Conservation (phyloP, 2,888 invertebrate species). For the Cephus nigrinus region DNA sequence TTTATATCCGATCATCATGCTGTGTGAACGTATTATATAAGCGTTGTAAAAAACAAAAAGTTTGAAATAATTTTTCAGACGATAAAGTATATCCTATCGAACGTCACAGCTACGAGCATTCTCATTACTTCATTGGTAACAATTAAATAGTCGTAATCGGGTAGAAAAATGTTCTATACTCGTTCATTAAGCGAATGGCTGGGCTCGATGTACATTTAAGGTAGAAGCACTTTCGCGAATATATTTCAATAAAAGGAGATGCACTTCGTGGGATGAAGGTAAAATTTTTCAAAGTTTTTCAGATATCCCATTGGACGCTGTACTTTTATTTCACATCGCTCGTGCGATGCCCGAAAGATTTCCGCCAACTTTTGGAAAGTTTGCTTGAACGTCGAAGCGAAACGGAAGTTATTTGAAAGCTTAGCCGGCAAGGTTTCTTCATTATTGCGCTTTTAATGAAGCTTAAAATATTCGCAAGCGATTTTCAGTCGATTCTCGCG, state of each 20-base stretch:
- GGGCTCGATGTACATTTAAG: background rate
- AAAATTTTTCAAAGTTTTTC: slow-evolving; percentile 24
- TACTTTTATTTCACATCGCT: background rate
- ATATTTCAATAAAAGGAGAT: background rate
- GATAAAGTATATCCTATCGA: background rate
- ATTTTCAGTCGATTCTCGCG: slow-evolving; percentile 14
- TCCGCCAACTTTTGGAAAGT: slow-evolving; percentile 31
- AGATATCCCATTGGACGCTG: background rate
- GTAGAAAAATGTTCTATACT: background rate
- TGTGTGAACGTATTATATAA: background rate
- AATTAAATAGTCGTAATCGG: background rate
- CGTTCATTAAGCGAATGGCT: background rate
- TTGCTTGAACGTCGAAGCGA: slow-evolving; percentile 24
- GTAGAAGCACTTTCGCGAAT: background rate
- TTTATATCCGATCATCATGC: background rate
- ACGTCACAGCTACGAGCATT: background rate
- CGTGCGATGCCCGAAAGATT: slow-evolving; percentile 31
- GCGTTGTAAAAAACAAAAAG: background rate
- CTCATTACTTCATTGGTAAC: background rate
- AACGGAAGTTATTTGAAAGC: slow-evolving; percentile 32
- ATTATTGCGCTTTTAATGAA: slow-evolving; percentile 53
- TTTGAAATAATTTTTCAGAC: background rate
- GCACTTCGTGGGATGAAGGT: background rate
- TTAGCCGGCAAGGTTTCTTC: slow-evolving; percentile 42
- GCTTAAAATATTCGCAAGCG: slow-evolving; percentile 46